phyloP scores from a whole-genome alignment of 2,888 invertebrate genomes.

The Tillus elongatus region DNA sequence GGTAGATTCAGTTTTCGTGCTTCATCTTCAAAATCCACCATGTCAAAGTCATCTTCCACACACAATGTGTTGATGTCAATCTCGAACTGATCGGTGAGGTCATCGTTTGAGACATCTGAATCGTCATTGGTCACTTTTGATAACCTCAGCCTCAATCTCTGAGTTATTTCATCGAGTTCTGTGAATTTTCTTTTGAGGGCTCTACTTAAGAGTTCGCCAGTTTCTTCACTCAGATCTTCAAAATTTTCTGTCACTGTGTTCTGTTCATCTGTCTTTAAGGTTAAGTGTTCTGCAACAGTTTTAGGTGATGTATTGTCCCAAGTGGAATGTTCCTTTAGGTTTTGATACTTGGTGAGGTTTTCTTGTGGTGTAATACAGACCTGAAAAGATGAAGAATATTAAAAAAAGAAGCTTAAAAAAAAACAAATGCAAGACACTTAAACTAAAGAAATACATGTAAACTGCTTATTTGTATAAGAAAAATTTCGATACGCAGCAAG shows the following conservation, averaged over 20 bases:
- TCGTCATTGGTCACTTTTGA: constrained; percentile 49
- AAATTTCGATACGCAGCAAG: too few relatives aligned
- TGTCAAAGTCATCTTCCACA: constrained; percentile 37
- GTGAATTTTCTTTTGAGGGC: constrained; percentile 52
- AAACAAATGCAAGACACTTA: too few relatives aligned
- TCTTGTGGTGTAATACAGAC: constrained; percentile 48
- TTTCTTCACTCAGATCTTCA: constrained; percentile 20
- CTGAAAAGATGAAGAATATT: too few relatives aligned
- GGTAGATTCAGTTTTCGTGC: constrained; percentile 17
- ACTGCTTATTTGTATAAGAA: too few relatives aligned
- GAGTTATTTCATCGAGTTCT: constrained; percentile 55
- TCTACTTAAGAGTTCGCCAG: constrained; percentile 38
- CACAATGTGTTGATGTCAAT: constrained; percentile 47
- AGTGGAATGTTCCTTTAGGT: constrained; percentile 12
- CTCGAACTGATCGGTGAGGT: constrained; percentile 49
- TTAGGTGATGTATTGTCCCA: not conserved
- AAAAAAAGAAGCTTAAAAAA: too few relatives aligned
- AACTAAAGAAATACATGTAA: too few relatives aligned
- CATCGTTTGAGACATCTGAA: constrained; percentile 39
- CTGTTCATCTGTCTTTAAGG: not conserved
- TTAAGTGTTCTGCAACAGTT: not conserved
- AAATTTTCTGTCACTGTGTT: not conserved
- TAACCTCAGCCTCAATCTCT: constrained; percentile 48
- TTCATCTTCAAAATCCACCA: constrained; percentile 33
- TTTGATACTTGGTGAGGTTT: constrained; percentile 35